Base-by-base conservation (phyloP, 2,888 invertebrate genomes). In the Liodrosophila aerea region DNA sequence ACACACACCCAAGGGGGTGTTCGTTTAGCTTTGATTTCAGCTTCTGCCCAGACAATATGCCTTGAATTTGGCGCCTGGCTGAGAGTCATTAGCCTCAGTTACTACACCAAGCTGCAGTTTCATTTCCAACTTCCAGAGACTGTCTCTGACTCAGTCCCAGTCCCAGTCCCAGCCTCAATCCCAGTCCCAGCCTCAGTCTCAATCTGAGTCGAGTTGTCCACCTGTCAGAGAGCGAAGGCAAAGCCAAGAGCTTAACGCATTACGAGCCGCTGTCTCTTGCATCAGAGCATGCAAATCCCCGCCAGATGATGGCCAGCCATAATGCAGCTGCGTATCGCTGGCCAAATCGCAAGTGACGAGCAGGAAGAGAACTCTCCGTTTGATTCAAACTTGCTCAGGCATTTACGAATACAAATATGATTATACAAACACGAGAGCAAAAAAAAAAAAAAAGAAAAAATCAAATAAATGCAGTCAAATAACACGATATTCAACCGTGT, bases 311-410 rank as follows among this genome's bases (percentile, higher is more conserved):
- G 71, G 29, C 40, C 65, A 69, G 29, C 40, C 65, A 69, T 53
- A 60, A 57, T 65, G 72, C 71, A 75, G 71, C 72, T 75, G 75
- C 46, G 46, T 54, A 74, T 59, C 71, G 53, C 44, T 69, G 37
- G 69, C 69, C 62, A 68, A 68, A 73, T 69, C 41, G 62, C 58
- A 73, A 63, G 63, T 73, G 74, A 73, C 63, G 57, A 62, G 70
- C 68, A 73, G 68, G 68, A 67, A 67, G 73, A 39, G 45, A 56
- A 56, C 29, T 34, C 37, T 22, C 30, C 18, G 40, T 44, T 47
- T 36, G 51, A 67, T 31, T 60, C 47, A 66, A 66, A 66, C 60
- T 16, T 54, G 49, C 31, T 27, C 37, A 34, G 34, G 64, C 63
- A 45, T 40, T 54, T 36, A 16, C 13, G 30, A 43, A 43, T 31